Base-by-base conservation (phyloP, 2,888 invertebrate species). In the Tetheella fluctuosa region DNA sequence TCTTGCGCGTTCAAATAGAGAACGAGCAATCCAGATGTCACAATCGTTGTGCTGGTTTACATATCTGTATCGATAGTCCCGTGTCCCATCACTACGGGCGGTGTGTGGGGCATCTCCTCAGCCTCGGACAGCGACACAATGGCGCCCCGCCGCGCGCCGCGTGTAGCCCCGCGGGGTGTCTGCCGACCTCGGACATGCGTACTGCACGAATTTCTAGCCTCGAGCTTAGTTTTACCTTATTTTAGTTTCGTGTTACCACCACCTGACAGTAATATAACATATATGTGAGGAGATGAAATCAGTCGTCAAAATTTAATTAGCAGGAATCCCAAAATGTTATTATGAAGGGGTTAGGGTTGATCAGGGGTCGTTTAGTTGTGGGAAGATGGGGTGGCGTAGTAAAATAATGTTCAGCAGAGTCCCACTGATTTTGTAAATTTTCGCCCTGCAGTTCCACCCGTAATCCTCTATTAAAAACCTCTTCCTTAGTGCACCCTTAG, bases 81-180 rank as follows among this genome's bases (percentile, higher is more conserved):
- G n/a, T 42, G 42, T 63, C 39, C 6, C 60, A 34, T 52, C 48
- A 25, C 63, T 64, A 65, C 57, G 37, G 58, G 23, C 79, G 70
- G 83, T 79, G 90, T 90, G 91, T 88, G 89, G 85, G 85, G 85
- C 83, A 79, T 76, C 71, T 74, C 72, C 65, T 78, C 76, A 77
- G 79, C 59, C 78, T 80, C 81, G 74, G 86, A 85, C 89, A 82
- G 85, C 84, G 83, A 82, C 79, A 90, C 90, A 90, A 88, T 80
- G 86, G 84, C 87, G 75, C 80, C 91, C 90, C 85, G 89, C 74
- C 54, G 90, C 73, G 82, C 65, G 48, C 48, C 68, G 57, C 71
- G 67, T 67, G 70, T 39, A n/a, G 3, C 39, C 39, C 39, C 39
- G 39, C 71, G 68, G 62, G 63, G 61, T 58, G 20, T 59, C 59